phyloP scores from a whole-genome alignment of 2,797 vertebrate genomes.

The Melanotaenia pygmaea region DNA sequence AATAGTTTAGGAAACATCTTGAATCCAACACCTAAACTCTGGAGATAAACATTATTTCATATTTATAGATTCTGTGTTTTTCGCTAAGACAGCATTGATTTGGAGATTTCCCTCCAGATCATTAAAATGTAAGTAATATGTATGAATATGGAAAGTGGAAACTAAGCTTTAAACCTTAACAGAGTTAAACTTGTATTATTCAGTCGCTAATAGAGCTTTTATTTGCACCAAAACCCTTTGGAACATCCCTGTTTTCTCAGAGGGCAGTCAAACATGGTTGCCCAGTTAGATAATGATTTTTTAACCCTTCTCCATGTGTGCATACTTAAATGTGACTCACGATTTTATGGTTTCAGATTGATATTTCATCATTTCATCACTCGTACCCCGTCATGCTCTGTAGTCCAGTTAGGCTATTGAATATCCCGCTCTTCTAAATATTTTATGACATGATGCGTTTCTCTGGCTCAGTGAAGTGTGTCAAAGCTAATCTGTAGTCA shows the following conservation, averaged over 20 bases:
- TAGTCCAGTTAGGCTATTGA: conserved; percentile 45
- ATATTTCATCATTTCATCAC: conserved; percentile 55
- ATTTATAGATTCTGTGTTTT: background rate
- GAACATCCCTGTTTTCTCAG: background rate
- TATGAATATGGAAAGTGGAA: background rate
- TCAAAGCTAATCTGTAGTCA: conserved; percentile 17
- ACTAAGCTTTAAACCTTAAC: background rate
- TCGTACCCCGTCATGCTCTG: conserved; percentile 44
- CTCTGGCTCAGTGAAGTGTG: conserved; percentile 33
- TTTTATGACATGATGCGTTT: conserved; percentile 56
- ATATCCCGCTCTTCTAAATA: conserved; percentile 55
- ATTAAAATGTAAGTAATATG: background rate
- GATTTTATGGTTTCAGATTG: conserved; percentile 55
- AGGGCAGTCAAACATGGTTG: conserved; percentile 2
- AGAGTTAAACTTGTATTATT: background rate
- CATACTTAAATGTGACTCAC: conserved; percentile 49
- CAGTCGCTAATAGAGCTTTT: background rate
- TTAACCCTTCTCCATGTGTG: conserved; percentile 27
- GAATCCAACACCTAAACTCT: background rate
- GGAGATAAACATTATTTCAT: background rate
- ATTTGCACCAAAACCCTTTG: background rate
- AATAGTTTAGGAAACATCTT: background rate
- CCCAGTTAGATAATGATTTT: conserved; percentile 25
- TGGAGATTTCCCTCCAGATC: background rate
- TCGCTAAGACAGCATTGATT: background rate